A percentile compares a stretch with the other conserved stretches of the same genome.
These are phyloP conservation scores for Sebastes iracundus DNA, from an alignment of 2,797 vertebrate species.

Conservation along the genomic window DNA sequence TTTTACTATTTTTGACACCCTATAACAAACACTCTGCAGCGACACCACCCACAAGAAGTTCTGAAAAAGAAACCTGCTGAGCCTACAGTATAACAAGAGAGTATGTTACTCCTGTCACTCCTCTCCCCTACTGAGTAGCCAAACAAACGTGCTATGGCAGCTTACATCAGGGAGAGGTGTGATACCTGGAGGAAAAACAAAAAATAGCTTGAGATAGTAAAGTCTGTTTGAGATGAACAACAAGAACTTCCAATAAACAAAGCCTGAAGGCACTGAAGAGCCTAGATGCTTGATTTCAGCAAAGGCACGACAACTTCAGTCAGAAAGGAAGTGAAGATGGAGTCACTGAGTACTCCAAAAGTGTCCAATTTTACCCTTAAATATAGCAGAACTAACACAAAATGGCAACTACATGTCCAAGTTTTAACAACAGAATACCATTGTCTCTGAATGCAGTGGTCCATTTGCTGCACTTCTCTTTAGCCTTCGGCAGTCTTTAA, in stretches of 20 bases:
- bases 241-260: slow-evolving; percentile 2
- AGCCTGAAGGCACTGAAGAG: neutral
- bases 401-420: neutral
- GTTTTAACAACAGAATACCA: neutral
- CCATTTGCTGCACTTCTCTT: slow-evolving; percentile 28
- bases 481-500: slow-evolving; percentile 16
- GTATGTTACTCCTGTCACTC: neutral
- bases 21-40: neutral
- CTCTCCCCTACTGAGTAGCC: neutral
- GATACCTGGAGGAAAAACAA: neutral
- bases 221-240: neutral
- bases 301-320: neutral
- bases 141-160: neutral
- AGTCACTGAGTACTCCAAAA: neutral
- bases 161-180: neutral
- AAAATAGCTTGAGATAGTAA: neutral
- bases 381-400: neutral
- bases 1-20: neutral
- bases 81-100: neutral
- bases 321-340: neutral
- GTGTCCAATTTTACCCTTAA: neutral
- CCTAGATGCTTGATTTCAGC: neutral
- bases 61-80: neutral
- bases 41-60: neutral
- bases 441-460: neutral